phyloP scores from a whole-genome alignment of 2,888 invertebrate genomes.

The Glaucopsyche alexis region DNA sequence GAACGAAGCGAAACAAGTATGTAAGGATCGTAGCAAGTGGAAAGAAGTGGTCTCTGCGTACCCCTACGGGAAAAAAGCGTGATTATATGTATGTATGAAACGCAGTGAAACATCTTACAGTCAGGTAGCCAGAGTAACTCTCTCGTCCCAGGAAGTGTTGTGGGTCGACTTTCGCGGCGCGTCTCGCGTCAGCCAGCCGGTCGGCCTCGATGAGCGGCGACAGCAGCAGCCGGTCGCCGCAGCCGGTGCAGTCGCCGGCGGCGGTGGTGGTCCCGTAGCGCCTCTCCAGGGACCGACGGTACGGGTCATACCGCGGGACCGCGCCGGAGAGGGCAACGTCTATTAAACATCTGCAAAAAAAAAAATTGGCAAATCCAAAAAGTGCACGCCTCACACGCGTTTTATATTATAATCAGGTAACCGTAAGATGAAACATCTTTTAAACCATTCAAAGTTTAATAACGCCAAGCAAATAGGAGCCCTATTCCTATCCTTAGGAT shows the following conservation, averaged over 20 bases:
- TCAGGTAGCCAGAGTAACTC: conserved; percentile 73
- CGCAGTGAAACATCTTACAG: conserved; percentile 47
- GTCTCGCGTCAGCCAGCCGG: conserved; percentile 70
- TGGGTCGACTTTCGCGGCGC: conserved; percentile 64
- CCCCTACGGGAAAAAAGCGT: too few species aligned
- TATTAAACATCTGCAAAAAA: background rate
- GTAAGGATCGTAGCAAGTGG: too few species aligned
- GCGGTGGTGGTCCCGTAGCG: background rate
- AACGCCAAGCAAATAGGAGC: too few species aligned
- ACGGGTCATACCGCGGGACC: background rate
- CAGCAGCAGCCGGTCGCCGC: conserved; percentile 77
- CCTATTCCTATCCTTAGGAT: too few species aligned
- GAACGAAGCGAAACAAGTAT: too few species aligned
- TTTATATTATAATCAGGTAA: too few species aligned
- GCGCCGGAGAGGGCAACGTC: background rate
- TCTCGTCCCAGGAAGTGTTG: conserved; percentile 65
- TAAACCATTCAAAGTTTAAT: too few species aligned
- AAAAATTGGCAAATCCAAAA: too few species aligned
- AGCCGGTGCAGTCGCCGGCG: conserved; percentile 49
- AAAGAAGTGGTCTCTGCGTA: too few species aligned
- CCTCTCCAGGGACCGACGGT: background rate
- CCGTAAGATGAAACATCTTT: too few species aligned
- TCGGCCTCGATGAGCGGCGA: conserved; percentile 78
- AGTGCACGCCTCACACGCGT: too few species aligned
- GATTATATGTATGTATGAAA: too few species aligned